Evolutionary conservation across 2,113 vertebrate genomes (phyloP).

Genomic region (Myrmophylax atrothorax): DNA sequence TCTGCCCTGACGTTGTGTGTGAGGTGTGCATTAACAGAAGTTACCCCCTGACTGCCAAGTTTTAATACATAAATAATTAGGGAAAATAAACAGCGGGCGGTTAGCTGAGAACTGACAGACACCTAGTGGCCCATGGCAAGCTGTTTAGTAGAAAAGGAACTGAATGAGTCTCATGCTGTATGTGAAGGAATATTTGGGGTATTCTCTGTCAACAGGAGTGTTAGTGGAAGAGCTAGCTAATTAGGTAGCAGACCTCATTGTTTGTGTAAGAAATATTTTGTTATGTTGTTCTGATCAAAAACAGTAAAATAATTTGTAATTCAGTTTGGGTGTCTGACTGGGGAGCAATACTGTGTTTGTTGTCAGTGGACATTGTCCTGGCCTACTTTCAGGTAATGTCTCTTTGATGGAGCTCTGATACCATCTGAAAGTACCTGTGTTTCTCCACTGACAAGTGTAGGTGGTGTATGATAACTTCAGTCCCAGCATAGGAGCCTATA

Average conservation of each 20-base stretch:
- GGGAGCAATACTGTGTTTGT: not conserved
- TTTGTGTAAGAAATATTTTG: not conserved
- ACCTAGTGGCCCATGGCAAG: fast-evolving
- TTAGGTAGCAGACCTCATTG: not conserved
- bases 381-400: not conserved
- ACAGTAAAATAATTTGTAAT: not conserved
- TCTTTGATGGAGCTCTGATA: not conserved
- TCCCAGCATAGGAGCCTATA: not conserved
- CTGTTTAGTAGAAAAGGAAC: not conserved
- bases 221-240: not conserved
- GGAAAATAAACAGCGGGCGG: not conserved
- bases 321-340: not conserved
- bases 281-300: not conserved
- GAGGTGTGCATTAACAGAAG: not conserved
- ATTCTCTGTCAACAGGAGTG: not conserved
- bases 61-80: not conserved
- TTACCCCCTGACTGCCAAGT: not conserved
- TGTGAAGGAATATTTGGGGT: not conserved
- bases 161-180: not conserved
- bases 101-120: not conserved
- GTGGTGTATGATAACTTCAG: not conserved
- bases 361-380: not conserved
- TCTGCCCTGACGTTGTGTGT: not conserved
- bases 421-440: not conserved
- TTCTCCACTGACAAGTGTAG: not conserved